Evolutionary conservation across 2,888 invertebrate species (phyloP).

Genomic region (Busseola fusca): DNA sequence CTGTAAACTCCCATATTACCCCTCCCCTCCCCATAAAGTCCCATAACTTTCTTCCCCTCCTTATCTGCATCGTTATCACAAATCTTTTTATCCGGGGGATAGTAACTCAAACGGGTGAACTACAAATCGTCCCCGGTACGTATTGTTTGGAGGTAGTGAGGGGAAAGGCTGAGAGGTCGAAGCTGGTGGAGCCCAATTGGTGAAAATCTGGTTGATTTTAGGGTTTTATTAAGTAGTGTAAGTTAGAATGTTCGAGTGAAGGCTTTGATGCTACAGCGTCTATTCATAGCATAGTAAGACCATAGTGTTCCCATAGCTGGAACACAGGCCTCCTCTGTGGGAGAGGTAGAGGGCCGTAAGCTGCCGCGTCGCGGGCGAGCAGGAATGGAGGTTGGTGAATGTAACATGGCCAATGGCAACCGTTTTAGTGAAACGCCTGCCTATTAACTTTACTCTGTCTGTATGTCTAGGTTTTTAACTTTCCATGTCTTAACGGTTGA

Average conservation of each 20-base stretch:
- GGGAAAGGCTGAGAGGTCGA: slow-evolving; percentile 10
- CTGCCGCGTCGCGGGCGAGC: too few species aligned
- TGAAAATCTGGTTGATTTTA: neutral
- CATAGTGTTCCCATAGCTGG: too few species aligned
- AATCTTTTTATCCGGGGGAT: slow-evolving; percentile 60
- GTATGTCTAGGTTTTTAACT: too few species aligned
- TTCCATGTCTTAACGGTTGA: too few species aligned
- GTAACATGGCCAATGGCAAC: too few species aligned
- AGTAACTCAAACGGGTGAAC: slow-evolving; percentile 55
- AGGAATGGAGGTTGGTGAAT: too few species aligned
- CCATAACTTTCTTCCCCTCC: slow-evolving; percentile 47
- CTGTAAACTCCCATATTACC: slow-evolving; percentile 21
- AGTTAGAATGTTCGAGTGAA: too few species aligned
- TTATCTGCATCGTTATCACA: slow-evolving; percentile 63
- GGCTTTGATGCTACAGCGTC: neutral
- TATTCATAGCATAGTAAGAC: too few species aligned
- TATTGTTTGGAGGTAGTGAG: slow-evolving; percentile 50
- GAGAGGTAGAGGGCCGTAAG: too few species aligned
- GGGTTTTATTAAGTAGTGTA: neutral
- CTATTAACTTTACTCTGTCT: too few species aligned
- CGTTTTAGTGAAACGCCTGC: too few species aligned
- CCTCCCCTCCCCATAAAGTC: slow-evolving; percentile 1
- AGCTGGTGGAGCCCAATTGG: neutral
- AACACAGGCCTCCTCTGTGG: too few species aligned
- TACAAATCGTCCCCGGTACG: slow-evolving; percentile 60